Base-by-base conservation (phyloP, 2,113 vertebrate species). In the Noturus placidus region DNA sequence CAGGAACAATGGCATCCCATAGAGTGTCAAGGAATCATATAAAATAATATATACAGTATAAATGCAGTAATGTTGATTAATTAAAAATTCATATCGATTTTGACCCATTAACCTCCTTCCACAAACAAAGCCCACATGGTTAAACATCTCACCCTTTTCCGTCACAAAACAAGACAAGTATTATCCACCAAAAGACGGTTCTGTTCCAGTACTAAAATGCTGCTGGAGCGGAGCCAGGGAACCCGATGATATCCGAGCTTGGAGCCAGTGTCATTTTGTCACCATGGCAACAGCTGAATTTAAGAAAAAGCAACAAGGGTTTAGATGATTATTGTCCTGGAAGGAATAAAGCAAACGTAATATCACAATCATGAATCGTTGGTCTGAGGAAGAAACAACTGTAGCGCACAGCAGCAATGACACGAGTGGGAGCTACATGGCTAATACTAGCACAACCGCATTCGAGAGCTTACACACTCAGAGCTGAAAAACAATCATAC, bases 241-340 rank as follows among this genome's bases (percentile, higher is more conserved):
- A 82, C n/a, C 22, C 22, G 79, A 61, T 61, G 79, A 82, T 42
- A 61, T 38, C 8, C 27, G 57, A 61, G 56, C 56, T 82, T 81
- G 54, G 79, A 22, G 30, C 79, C 79, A 27, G 56, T 61, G 79
- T 82, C 79, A 42, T 82, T 82, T 81, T 61, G 79, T 82, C 79
- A 42, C 79, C 56, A 82, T 82, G 57, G 79, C 79, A 82, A 82
- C 79, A 82, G 56, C 56, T 42, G 79, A 82, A 82, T 57, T 61
- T 82, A 61, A 82, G 11, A 82, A 61, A 61, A 82, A 57, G 56
- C 79, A 82, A 82, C 56, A 61, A 35, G 56, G 33, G 57, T 82
- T 61, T 38, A 38, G 35, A 82, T 25, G 79, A 82, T 82, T 42
- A 81, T 61, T 38, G 56, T 82, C 61, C 3, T 35, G 30, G 13